Evolutionary conservation across 2,888 invertebrate species (phyloP).

Genomic region (Argyresthia albistria): DNA sequence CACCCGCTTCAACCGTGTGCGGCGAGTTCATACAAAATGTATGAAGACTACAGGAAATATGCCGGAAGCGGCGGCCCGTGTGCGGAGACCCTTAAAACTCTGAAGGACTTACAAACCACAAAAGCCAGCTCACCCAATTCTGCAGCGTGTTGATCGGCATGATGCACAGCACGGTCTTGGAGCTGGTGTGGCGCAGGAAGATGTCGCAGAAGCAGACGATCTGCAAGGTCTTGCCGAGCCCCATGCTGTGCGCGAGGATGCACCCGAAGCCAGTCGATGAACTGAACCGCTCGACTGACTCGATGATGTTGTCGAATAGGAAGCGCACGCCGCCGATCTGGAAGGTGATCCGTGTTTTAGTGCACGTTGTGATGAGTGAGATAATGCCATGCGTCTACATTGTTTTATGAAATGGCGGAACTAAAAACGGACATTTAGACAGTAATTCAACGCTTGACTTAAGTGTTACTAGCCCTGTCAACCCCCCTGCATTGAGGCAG

Average conservation of each 20-base stretch:
- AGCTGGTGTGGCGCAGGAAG: constrained; percentile 90
- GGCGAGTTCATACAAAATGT: no score
- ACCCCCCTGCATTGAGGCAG: no score
- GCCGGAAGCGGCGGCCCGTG: no score
- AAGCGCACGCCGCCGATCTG: constrained; percentile 95
- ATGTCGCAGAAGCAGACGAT: constrained; percentile 97
- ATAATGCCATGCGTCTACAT: no score
- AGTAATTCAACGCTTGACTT: no score
- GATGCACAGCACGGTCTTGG: constrained; percentile 93
- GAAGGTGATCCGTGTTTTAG: background rate
- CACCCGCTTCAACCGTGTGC: no score
- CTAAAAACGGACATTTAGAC: no score
- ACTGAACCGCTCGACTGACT: constrained; percentile 90
- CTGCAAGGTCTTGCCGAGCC: constrained; percentile 97
- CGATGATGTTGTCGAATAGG: constrained; percentile 96
- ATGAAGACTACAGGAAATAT: no score
- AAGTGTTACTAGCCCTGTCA: no score
- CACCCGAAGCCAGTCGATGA: constrained; percentile 95
- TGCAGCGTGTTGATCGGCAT: constrained; percentile 99
- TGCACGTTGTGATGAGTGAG: background rate
- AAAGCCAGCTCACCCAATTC: constrained; percentile 82
- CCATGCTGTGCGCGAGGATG: constrained; percentile 99
- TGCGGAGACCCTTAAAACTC: no score
- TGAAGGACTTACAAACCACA: no score
- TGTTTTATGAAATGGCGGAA: no score